phyloP scores from a whole-genome alignment of 1,140 invertebrate species.

The Eriocheir sinensis region DNA sequence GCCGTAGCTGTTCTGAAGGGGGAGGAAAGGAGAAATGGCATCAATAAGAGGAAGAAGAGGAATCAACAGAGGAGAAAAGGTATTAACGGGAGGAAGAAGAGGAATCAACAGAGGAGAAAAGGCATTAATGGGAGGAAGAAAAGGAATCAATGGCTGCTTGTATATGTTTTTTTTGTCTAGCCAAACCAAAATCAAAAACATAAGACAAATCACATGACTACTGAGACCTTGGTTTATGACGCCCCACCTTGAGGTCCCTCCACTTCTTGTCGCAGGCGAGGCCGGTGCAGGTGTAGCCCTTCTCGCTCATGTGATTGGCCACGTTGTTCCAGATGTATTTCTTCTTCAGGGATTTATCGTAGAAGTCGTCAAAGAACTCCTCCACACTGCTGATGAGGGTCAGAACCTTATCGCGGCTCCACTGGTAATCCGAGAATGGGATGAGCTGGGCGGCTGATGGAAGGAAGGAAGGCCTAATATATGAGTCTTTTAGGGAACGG shows the following conservation, averaged over 20 bases:
- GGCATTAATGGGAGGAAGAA: too few relatives aligned
- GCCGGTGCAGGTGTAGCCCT: conserved; percentile 63
- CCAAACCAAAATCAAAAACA: too few relatives aligned
- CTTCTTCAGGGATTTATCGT: conserved; percentile 74
- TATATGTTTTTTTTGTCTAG: too few relatives aligned
- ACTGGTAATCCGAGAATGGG: too few relatives aligned
- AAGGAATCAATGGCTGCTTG: too few relatives aligned
- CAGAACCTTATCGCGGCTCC: conserved; percentile 59
- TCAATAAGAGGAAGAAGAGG: neutral
- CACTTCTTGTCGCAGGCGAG: conserved; percentile 76
- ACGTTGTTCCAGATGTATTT: conserved; percentile 65
- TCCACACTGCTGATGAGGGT: conserved; percentile 72
- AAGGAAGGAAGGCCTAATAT: too few relatives aligned
- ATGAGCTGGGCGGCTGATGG: too few relatives aligned
- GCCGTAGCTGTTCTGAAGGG: conserved; percentile 63
- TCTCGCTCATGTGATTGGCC: conserved; percentile 62
- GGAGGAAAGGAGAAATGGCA: neutral
- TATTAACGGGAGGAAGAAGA: conserved; percentile 47
- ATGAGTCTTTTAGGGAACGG: too few relatives aligned
- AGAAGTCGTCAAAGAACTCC: conserved; percentile 74
- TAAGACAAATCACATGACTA: too few relatives aligned
- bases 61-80: neutral
- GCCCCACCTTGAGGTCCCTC: conserved; percentile 75
- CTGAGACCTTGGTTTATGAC: too few relatives aligned
- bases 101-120: too few relatives aligned